Percentiles rank a stretch among this genome's conserved stretches.
Evolutionary conservation across 1,140 invertebrate genomes (phyloP).

Genomic region (Drosophila subpulchrella): DNA sequence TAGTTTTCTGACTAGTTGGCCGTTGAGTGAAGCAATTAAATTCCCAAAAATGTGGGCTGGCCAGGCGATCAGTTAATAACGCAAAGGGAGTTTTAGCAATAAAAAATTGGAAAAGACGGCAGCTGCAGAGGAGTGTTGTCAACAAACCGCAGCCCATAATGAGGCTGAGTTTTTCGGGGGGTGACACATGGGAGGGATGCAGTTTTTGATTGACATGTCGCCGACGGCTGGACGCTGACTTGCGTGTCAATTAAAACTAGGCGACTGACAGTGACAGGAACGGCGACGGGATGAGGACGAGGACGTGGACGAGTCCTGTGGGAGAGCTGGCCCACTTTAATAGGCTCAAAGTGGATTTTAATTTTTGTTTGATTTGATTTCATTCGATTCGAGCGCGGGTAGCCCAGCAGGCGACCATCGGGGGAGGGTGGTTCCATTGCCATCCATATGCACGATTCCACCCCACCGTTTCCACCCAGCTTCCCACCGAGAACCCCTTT

Average conservation of each 20-base stretch:
- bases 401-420: slow-evolving; percentile 56
- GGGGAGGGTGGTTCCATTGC: slow-evolving; percentile 46
- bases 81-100: slow-evolving; percentile 24
- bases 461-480: slow-evolving; percentile 22
- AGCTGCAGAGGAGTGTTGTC: slow-evolving; percentile 61
- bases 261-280: slow-evolving; percentile 54
- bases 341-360: slow-evolving; percentile 84
- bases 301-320: slow-evolving; percentile 23
- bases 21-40: slow-evolving; percentile 51
- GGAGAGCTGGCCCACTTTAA: slow-evolving; percentile 72
- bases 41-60: slow-evolving; percentile 17
- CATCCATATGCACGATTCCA: not conserved
- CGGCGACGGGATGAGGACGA: not conserved
- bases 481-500: slow-evolving; percentile 34
- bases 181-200: slow-evolving; percentile 36
- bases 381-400: slow-evolving; percentile 62
- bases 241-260: slow-evolving; percentile 81
- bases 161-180: slow-evolving; percentile 37
- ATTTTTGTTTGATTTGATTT: slow-evolving; percentile 81
- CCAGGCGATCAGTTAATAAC: slow-evolving; percentile 26
- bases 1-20: slow-evolving; percentile 31
- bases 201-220: slow-evolving; percentile 80
- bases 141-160: slow-evolving; percentile 73
- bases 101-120: slow-evolving; percentile 34
- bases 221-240: slow-evolving; percentile 79